Conservation (phyloP, 1,140 invertebrate genomes). For the Diprion similis region DNA sequence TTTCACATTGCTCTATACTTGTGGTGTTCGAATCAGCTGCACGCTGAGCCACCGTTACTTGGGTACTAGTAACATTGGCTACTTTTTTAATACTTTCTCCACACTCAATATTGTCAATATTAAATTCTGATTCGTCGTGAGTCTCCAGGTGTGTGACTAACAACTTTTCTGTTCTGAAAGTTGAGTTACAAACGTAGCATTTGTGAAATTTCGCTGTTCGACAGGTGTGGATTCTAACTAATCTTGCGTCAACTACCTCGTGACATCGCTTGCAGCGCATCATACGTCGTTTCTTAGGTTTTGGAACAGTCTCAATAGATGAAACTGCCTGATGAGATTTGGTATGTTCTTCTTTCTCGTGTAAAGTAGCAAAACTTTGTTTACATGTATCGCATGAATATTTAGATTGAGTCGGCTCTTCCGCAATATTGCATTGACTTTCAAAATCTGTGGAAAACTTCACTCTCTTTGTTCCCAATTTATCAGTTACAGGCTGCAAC, state of each 20-base stretch:
- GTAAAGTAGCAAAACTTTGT: slow-evolving; percentile 37
- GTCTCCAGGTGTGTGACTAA: slow-evolving; percentile 36
- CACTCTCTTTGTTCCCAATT: slow-evolving; percentile 15
- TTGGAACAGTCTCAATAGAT: slow-evolving; percentile 13
- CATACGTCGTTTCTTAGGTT: slow-evolving; percentile 35
- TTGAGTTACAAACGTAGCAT: slow-evolving; percentile 42
- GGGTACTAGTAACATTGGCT: slow-evolving; percentile 2
- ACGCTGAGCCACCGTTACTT: slow-evolving; percentile 18
- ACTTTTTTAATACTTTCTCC: not conserved
- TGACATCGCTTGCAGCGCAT: slow-evolving; percentile 58
- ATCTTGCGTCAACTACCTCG: slow-evolving; percentile 50
- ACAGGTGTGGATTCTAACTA: slow-evolving; percentile 51
- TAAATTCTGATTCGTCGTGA: slow-evolving; percentile 36
- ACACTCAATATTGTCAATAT: slow-evolving; percentile 22
- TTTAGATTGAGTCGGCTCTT: slow-evolving; percentile 26
- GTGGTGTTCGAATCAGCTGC: not conserved
- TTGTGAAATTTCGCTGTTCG: slow-evolving; percentile 35
- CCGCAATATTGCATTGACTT: slow-evolving; percentile 10
- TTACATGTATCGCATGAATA: slow-evolving; percentile 50
- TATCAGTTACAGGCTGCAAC: slow-evolving; percentile 14
- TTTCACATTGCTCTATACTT: not conserved
- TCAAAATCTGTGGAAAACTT: slow-evolving; percentile 5
- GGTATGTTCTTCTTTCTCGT: slow-evolving; percentile 46
- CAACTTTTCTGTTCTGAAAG: slow-evolving; percentile 40
- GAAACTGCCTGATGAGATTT: slow-evolving; percentile 38